Conservation (phyloP, 2,888 invertebrate species). For the Tubulanus polymorphus region DNA sequence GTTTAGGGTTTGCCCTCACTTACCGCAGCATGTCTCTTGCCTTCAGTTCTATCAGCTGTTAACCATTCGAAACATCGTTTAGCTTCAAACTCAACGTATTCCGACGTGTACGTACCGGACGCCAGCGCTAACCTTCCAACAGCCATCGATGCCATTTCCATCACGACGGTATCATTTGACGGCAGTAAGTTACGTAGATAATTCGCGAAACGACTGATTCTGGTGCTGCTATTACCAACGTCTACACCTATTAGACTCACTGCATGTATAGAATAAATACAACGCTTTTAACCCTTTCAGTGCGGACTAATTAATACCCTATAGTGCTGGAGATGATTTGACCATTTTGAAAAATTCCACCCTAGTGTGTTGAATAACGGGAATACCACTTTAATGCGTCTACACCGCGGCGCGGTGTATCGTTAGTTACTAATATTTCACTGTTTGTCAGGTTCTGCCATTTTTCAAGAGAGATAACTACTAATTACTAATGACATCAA, state of each 20-base stretch:
- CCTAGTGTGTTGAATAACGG: too few species aligned
- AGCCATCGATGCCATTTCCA: constrained; percentile 94
- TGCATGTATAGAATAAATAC: constrained; percentile 53
- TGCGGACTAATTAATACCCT: too few species aligned
- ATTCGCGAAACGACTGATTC: constrained; percentile 88
- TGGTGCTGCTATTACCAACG: constrained; percentile 83
- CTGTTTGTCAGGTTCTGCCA: too few species aligned
- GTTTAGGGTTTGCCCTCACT: constrained; percentile 26
- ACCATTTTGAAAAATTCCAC: too few species aligned
- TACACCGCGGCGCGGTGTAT: too few species aligned
- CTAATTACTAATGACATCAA: too few species aligned
- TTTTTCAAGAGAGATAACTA: too few species aligned
- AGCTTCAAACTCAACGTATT: constrained; percentile 97
- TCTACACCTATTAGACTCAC: constrained; percentile 91
- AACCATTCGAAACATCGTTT: constrained; percentile 95
- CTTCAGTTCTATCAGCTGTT: constrained; percentile 79
- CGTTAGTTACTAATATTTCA: too few species aligned
- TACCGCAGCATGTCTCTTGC: constrained; percentile 84
- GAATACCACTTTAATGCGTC: too few species aligned
- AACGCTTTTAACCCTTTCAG: too few species aligned
- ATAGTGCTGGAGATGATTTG: too few species aligned
- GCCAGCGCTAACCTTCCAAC: constrained; percentile 83
- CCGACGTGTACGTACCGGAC: constrained; percentile 84
- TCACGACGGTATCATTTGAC: constrained; percentile 84
- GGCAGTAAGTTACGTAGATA: constrained; percentile 85